Evolutionary conservation across 2,888 invertebrate species (phyloP).

Genomic region (Chloromyia formosa): DNA sequence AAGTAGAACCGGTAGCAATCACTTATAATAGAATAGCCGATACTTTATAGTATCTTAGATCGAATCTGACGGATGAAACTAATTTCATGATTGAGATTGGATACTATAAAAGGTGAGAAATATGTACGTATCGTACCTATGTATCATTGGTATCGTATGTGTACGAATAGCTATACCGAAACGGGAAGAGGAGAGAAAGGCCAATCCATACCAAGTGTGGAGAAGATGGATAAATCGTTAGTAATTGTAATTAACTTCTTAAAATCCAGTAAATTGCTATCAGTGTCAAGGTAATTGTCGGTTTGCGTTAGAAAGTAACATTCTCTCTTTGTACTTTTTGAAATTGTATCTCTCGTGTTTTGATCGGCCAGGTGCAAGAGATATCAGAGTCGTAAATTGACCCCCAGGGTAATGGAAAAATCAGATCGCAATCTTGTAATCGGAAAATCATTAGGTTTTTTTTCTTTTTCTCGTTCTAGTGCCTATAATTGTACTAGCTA

Average conservation of each 20-base stretch:
- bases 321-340: neutral
- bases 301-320: neutral
- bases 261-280: neutral
- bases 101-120: neutral
- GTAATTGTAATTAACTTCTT: neutral
- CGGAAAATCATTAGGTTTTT: no score
- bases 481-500: no score
- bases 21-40: neutral
- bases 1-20: neutral
- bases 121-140: no score
- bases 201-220: neutral
- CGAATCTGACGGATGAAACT: neutral
- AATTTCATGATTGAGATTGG: neutral
- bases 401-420: no score
- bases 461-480: no score
- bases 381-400: no score
- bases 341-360: no score
- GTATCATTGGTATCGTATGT: no score
- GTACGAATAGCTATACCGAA: no score
- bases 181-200: neutral
- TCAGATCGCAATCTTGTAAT: no score
- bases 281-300: conserved; percentile 1
- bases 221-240: neutral
- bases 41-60: neutral
- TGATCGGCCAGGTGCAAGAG: no score